These are phyloP conservation scores for Dusona sp. DNA, from an alignment of 2,888 invertebrate genomes.

Conservation along the genomic window DNA sequence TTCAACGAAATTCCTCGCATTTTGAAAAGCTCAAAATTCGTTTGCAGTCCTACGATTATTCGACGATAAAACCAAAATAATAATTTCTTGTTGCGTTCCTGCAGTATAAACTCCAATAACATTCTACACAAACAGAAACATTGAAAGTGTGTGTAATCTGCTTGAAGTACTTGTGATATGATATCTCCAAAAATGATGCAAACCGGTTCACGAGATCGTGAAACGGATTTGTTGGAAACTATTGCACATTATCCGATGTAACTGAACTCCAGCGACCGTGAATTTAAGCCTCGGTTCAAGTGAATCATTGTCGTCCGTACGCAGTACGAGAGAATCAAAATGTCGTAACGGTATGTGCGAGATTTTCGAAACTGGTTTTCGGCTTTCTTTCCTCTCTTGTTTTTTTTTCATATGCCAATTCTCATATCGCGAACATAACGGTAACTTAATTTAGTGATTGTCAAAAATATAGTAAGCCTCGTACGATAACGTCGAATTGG, in stretches of 20 bases:
- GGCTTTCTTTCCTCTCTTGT: not conserved
- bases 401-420: not conserved
- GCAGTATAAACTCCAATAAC: not conserved
- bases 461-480: not conserved
- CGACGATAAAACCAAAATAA: no score
- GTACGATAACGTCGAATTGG: not conserved
- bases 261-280: conserved; percentile 31
- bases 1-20: no score
- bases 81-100: not conserved
- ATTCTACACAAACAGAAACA: no score
- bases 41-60: no score
- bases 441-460: conserved; percentile 10
- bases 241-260: conserved; percentile 40
- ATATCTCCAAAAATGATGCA: conserved; percentile 58
- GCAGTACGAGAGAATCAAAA: conserved; percentile 24
- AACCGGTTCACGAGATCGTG: conserved; percentile 40
- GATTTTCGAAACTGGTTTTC: conserved; percentile 52
- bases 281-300: conserved; percentile 31
- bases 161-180: conserved; percentile 12
- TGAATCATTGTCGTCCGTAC: conserved; percentile 32
- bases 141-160: not conserved
- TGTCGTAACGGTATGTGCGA: conserved; percentile 42
- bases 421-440: conserved; percentile 3
- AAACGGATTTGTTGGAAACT: conserved; percentile 31
- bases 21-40: no score